These are phyloP conservation scores for Ailurus styani DNA, from an alignment of 2,113 vertebrate genomes.

Conservation along the genomic window DNA sequence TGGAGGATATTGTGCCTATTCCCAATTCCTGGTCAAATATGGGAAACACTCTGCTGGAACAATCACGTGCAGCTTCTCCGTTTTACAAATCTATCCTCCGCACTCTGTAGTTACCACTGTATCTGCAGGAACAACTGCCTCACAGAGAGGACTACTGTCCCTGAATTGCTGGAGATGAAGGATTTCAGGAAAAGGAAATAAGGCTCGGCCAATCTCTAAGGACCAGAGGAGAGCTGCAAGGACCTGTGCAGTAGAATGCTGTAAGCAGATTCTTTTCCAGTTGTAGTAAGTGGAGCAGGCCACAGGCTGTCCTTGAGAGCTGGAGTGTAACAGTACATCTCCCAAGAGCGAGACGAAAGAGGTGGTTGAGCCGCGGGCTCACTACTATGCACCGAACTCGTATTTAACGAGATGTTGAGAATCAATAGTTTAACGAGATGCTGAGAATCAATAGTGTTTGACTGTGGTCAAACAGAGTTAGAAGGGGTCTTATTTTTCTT, in stretches of 20 bases:
- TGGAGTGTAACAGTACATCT: background rate
- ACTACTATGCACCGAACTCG: rapidly evolving
- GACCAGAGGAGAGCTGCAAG: background rate
- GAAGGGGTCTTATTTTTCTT: background rate
- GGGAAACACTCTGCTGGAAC: background rate
- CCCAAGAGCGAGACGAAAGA: background rate
- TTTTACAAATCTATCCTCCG: background rate
- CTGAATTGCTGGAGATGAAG: background rate
- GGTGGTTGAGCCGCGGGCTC: background rate
- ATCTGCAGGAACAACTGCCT: background rate
- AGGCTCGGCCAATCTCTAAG: background rate
- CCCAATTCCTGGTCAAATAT: background rate
- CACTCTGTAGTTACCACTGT: background rate
- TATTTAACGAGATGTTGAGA: background rate
- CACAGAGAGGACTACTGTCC: background rate
- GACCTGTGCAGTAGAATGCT: background rate
- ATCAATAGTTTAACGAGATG: background rate
- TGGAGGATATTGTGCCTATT: background rate
- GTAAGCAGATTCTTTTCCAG: background rate
- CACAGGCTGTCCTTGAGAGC: background rate
- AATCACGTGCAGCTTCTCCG: background rate
- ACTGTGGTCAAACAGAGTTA: background rate
- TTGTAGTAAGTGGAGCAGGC: background rate
- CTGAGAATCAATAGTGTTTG: background rate
- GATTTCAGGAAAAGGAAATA: background rate